Percentiles rank a stretch among this genome's conserved stretches.
These are phyloP conservation scores for Oostethus manadensis DNA, from an alignment of 2,113 vertebrate species.

Conservation along the genomic window DNA sequence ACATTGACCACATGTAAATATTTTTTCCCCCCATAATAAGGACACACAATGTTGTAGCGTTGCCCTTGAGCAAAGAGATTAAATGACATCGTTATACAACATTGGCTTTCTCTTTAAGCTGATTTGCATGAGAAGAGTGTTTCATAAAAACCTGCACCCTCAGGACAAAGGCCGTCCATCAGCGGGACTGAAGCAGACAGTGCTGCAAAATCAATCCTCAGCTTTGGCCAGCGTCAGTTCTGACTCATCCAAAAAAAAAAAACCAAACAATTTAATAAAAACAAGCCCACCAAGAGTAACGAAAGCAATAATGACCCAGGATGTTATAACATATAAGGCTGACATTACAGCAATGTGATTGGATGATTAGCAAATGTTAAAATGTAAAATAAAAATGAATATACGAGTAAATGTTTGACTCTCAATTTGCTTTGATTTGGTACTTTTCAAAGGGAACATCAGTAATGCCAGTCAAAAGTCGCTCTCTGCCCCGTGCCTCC, in stretches of 20 bases:
- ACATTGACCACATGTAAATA: no score
- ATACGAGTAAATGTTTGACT: neutral
- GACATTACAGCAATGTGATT: neutral
- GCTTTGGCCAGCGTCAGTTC: neutral
- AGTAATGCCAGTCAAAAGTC: neutral
- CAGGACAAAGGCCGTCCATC: slow-evolving; percentile 7
- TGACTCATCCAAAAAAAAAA: no score
- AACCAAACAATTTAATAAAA: neutral
- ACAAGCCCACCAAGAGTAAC: neutral
- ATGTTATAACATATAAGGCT: neutral
- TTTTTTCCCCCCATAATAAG: slow-evolving; percentile 20
- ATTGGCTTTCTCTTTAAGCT: slow-evolving; percentile 49
- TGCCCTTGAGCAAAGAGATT: slow-evolving; percentile 40
- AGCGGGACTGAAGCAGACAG: slow-evolving; percentile 2
- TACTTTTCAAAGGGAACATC: neutral
- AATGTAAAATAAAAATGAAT: no score
- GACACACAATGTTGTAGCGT: slow-evolving; percentile 16
- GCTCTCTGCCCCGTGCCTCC: slow-evolving; percentile 28
- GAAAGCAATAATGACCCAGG: neutral
- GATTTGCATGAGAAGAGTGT: slow-evolving; percentile 48
- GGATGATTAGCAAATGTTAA: neutral
- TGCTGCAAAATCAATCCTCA: neutral
- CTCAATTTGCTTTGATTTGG: no score
- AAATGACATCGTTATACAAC: slow-evolving; percentile 44
- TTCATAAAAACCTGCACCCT: slow-evolving; percentile 22